phyloP scores from a whole-genome alignment of 2,797 vertebrate species.

The Sebastes variabilis region DNA sequence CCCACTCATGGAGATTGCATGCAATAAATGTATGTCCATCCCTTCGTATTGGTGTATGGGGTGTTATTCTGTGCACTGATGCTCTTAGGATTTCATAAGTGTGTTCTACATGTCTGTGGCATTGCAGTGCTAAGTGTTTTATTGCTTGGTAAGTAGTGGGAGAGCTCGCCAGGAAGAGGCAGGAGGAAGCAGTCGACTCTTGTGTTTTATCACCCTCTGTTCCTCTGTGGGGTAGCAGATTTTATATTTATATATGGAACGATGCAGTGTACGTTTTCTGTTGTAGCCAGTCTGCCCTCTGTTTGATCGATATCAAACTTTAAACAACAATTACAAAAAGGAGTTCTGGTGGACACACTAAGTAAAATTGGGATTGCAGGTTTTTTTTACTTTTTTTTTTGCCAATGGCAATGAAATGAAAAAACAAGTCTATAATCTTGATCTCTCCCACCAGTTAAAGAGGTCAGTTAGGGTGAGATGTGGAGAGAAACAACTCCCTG shows the following conservation, averaged over 20 bases:
- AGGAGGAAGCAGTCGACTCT: not conserved
- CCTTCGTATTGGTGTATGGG: not conserved
- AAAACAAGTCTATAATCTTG: slow-evolving; percentile 21
- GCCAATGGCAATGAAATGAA: not conserved
- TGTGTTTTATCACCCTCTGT: not conserved
- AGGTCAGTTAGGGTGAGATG: slow-evolving; percentile 18
- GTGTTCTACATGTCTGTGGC: not conserved
- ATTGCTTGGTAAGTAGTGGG: not conserved
- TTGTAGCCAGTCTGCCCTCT: not conserved
- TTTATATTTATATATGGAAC: not conserved
- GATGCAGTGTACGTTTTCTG: not conserved
- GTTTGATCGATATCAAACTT: not conserved
- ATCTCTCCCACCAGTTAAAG: slow-evolving; percentile 9
- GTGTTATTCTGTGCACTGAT: not conserved
- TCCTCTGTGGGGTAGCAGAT: not conserved
- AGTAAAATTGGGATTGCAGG: not conserved
- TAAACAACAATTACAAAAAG: not conserved
- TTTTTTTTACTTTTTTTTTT: not conserved
- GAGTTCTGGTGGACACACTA: not conserved
- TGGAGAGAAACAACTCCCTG: slow-evolving; percentile 14
- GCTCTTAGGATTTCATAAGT: not conserved
- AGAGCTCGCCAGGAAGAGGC: not conserved
- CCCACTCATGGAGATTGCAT: not conserved
- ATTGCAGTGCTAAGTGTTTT: not conserved
- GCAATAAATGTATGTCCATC: not conserved